Percentiles rank a stretch among this genome's conserved stretches.
Evolutionary conservation across 1,140 invertebrate genomes (phyloP).

Genomic region (Helicorthomorpha holstii): DNA sequence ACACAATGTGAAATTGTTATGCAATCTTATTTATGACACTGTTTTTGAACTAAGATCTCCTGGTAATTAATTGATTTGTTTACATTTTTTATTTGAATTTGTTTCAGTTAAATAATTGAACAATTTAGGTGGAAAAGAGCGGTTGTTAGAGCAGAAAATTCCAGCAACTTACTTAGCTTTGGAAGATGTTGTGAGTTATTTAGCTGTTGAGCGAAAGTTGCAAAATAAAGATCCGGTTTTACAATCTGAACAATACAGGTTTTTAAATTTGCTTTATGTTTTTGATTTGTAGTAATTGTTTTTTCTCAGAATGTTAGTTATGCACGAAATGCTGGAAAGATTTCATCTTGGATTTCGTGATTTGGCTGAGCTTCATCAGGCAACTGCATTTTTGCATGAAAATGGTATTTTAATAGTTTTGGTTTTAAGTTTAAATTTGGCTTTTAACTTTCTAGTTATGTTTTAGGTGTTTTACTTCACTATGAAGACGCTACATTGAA

Average conservation of each 20-base stretch:
- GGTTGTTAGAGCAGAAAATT: slow-evolving; percentile 81
- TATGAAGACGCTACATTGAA: slow-evolving; percentile 92
- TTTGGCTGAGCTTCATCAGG: slow-evolving; percentile 67
- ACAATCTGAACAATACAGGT: slow-evolving; percentile 65
- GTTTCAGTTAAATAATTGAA: slow-evolving; percentile 15
- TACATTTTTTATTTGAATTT: background rate
- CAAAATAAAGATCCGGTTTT: slow-evolving; percentile 62
- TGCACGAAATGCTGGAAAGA: slow-evolving; percentile 45
- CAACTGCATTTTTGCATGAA: slow-evolving; percentile 90
- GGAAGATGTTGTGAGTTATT: slow-evolving; percentile 71
- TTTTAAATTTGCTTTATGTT: slow-evolving; percentile 6
- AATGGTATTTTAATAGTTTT: slow-evolving; percentile 47
- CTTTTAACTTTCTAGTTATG: slow-evolving; percentile 9
- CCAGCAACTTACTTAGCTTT: slow-evolving; percentile 88
- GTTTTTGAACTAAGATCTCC: slow-evolving; percentile 79
- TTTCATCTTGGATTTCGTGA: slow-evolving; percentile 61
- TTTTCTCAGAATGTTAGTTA: slow-evolving; percentile 32
- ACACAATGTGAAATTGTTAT: slow-evolving; percentile 78
- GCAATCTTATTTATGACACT: slow-evolving; percentile 84
- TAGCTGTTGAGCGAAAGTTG: slow-evolving; percentile 45
- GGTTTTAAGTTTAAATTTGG: slow-evolving; percentile 5
- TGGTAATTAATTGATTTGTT: slow-evolving; percentile 25
- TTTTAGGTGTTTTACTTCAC: slow-evolving; percentile 73
- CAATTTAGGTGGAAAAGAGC: slow-evolving; percentile 61
- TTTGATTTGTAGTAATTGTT: background rate